These are phyloP conservation scores for Podabrus alpinus DNA, from an alignment of 2,888 invertebrate genomes.

Conservation along the genomic window DNA sequence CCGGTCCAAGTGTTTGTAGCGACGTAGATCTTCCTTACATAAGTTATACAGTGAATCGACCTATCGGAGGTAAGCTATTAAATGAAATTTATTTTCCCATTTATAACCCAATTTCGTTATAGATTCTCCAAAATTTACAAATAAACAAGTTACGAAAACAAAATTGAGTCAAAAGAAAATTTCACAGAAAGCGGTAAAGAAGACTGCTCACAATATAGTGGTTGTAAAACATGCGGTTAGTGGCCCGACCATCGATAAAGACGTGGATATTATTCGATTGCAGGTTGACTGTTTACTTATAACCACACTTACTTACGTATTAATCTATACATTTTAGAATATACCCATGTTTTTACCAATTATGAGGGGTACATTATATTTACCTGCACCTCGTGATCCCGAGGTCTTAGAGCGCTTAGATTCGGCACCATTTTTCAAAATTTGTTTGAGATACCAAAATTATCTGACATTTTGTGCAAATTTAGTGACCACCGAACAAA, in stretches of 20 bases:
- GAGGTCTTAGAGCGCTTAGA: conserved; percentile 82
- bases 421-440: conserved; percentile 66
- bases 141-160: conserved; percentile 57
- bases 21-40: conserved; percentile 90
- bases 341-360: conserved; percentile 94
- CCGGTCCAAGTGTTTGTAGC: conserved; percentile 86
- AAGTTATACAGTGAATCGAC: conserved; percentile 86
- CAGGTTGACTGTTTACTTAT: conserved; percentile 56
- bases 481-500: conserved; percentile 80
- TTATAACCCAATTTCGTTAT: conserved; percentile 19
- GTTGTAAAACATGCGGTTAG: conserved; percentile 76
- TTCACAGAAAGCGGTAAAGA: conserved; percentile 56
- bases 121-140: conserved; percentile 84
- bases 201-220: conserved; percentile 74
- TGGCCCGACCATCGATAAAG: conserved; percentile 68
- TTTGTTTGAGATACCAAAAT: conserved; percentile 81
- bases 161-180: conserved; percentile 48
- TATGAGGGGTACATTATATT: conserved; percentile 83
- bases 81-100: neutral
- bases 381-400: conserved; percentile 84
- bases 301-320: neutral
- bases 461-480: conserved; percentile 84
- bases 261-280: conserved; percentile 74
- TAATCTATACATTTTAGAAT: conserved; percentile 57
- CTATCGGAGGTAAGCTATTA: conserved; percentile 73